Evolutionary conservation across 2,797 vertebrate species (phyloP).

Genomic region (Allobates femoralis): DNA sequence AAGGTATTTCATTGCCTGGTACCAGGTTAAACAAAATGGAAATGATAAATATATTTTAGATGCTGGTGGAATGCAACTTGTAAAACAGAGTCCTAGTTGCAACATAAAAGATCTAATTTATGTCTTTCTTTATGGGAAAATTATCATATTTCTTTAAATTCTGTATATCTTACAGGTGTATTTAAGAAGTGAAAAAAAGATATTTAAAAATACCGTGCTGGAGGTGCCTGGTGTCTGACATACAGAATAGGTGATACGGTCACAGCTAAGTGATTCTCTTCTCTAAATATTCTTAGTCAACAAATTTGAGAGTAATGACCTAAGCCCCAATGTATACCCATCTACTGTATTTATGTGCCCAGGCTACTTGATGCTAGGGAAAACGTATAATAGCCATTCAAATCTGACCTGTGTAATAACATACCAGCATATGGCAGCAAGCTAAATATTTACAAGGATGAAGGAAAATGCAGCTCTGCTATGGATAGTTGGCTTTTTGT

Average conservation of each 20-base stretch:
- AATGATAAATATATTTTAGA: constrained; percentile 41
- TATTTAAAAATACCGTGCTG: background rate
- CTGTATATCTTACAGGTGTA: background rate
- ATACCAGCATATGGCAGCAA: too few species aligned
- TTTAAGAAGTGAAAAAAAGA: background rate
- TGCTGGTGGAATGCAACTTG: constrained; percentile 43
- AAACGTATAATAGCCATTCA: too few species aligned
- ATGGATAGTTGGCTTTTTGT: too few species aligned
- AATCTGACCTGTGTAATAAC: too few species aligned
- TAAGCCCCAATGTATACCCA: too few species aligned
- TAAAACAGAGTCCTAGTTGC: constrained; percentile 24
- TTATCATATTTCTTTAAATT: background rate
- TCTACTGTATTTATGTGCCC: too few species aligned
- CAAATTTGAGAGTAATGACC: background rate
- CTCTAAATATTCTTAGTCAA: background rate
- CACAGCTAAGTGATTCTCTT: background rate
- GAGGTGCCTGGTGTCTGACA: background rate
- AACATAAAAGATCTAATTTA: constrained; percentile 41
- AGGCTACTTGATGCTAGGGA: too few species aligned
- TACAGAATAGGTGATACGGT: background rate
- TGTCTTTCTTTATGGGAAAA: background rate
- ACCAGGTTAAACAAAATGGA: constrained; percentile 46
- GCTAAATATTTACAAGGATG: too few species aligned
- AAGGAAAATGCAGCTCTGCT: too few species aligned
- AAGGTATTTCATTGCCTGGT: constrained; percentile 28